Conservation (phyloP, 2,888 invertebrate species). For the Agrilus cyanescens region DNA sequence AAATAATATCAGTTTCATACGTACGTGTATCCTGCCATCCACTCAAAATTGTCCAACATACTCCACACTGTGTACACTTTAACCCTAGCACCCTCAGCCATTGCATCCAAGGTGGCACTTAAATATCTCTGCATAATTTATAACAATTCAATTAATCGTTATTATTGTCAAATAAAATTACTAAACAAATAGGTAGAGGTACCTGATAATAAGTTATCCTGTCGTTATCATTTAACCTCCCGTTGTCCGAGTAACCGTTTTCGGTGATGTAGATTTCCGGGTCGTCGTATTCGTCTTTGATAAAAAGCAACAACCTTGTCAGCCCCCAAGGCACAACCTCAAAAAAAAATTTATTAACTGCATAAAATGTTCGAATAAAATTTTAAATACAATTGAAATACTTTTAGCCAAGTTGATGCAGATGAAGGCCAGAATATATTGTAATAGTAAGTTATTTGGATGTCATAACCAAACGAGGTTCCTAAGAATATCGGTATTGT, state of each 20-base stretch:
- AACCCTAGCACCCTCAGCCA: slow-evolving; percentile 41
- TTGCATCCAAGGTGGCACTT: slow-evolving; percentile 17
- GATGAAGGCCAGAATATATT: no score
- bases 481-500: neutral
- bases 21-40: slow-evolving; percentile 57
- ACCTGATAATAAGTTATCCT: neutral
- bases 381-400: no score
- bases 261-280: slow-evolving; percentile 47
- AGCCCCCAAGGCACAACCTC: slow-evolving; percentile 48
- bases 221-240: neutral
- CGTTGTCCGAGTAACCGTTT: slow-evolving; percentile 44
- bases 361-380: no score
- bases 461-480: no score
- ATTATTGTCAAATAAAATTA: neutral
- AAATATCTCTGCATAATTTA: slow-evolving; percentile 18
- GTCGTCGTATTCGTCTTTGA: slow-evolving; percentile 45
- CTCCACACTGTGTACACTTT: slow-evolving; percentile 61
- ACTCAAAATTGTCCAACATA: slow-evolving; percentile 65
- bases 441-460: no score
- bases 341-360: neutral
- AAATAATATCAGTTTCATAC: no score
- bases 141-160: no score
- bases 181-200: neutral
- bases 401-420: no score
- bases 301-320: slow-evolving; percentile 48